Conservation (phyloP, 2,888 invertebrate genomes). For the Lasiommata megera region DNA sequence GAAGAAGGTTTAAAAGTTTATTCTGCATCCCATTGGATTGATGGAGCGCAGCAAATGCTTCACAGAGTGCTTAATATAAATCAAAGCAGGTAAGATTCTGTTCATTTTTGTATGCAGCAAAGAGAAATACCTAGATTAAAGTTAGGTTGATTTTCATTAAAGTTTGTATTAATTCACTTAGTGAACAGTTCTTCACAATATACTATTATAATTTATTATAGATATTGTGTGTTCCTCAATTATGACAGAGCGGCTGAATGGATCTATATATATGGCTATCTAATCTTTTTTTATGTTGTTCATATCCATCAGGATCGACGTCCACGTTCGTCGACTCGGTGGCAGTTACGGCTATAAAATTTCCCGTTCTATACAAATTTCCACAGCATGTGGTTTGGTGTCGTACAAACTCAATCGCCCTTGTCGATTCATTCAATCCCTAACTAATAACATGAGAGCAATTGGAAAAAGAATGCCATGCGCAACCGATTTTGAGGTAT, state of each 20-base stretch:
- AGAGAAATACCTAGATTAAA: too few species aligned
- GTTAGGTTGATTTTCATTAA: too few species aligned
- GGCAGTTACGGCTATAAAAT: slow-evolving; percentile 87
- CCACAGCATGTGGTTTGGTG: slow-evolving; percentile 84
- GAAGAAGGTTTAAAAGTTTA: slow-evolving; percentile 86
- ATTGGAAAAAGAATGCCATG: slow-evolving; percentile 79
- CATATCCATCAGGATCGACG: slow-evolving; percentile 84
- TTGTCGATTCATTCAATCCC: slow-evolving; percentile 83
- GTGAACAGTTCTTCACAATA: too few species aligned
- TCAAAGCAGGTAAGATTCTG: slow-evolving; percentile 24
- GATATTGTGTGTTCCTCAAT: too few species aligned
- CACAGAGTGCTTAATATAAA: slow-evolving; percentile 12
- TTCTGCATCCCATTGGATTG: slow-evolving; percentile 82
- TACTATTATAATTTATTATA: too few species aligned
- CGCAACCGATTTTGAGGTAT: slow-evolving; percentile 72
- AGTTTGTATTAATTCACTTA: too few species aligned
- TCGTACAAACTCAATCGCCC: slow-evolving; percentile 82
- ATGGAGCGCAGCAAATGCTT: slow-evolving; percentile 40
- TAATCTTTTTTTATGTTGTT: too few species aligned
- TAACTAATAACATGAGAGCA: slow-evolving; percentile 83
- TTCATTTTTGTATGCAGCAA: too few species aligned
- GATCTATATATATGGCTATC: too few species aligned
- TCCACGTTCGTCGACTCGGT: slow-evolving; percentile 62
- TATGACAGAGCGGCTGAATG: too few species aligned
- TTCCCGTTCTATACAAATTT: slow-evolving; percentile 76